phyloP scores from a whole-genome alignment of 2,888 invertebrate genomes.

The Eristalinus aeneus region DNA sequence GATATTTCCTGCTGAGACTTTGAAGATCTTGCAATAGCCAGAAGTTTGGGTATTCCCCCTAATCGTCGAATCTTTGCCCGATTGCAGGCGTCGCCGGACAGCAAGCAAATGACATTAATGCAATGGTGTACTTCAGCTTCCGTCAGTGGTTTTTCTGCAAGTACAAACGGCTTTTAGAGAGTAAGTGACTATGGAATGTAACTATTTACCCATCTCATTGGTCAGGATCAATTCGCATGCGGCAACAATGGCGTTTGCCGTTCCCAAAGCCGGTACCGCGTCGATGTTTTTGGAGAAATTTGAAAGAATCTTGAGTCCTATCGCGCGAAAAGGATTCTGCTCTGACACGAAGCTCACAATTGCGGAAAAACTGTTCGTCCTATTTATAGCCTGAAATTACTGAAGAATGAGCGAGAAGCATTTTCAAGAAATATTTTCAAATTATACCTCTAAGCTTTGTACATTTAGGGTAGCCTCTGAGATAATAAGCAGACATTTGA shows the following conservation, averaged over 20 bases:
- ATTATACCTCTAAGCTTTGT: constrained; percentile 76
- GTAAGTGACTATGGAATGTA: not conserved
- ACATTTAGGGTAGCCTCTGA: constrained; percentile 76
- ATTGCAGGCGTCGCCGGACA: constrained; percentile 79
- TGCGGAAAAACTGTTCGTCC: constrained; percentile 74
- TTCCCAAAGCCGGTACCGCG: constrained; percentile 76
- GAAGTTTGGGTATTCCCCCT: constrained; percentile 78
- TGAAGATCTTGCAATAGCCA: constrained; percentile 77
- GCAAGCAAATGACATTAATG: constrained; percentile 78
- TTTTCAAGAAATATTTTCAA: too few species aligned
- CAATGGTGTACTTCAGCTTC: constrained; percentile 78
- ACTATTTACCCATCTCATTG: constrained; percentile 73
- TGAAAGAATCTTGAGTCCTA: constrained; percentile 78
- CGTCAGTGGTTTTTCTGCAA: constrained; percentile 73
- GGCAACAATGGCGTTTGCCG: constrained; percentile 78
- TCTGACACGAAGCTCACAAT: constrained; percentile 78
- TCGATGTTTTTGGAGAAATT: constrained; percentile 78
- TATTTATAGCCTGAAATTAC: constrained; percentile 19
- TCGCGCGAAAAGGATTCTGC: constrained; percentile 76
- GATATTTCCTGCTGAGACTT: constrained; percentile 77
- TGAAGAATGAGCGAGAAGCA: not conserved
- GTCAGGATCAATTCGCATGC: constrained; percentile 78
- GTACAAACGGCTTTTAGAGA: not conserved
- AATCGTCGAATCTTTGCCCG: constrained; percentile 79
- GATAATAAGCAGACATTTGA: constrained; percentile 77